phyloP scores from a whole-genome alignment of 2,113 vertebrate species.

The Malaclemys terrapin region DNA sequence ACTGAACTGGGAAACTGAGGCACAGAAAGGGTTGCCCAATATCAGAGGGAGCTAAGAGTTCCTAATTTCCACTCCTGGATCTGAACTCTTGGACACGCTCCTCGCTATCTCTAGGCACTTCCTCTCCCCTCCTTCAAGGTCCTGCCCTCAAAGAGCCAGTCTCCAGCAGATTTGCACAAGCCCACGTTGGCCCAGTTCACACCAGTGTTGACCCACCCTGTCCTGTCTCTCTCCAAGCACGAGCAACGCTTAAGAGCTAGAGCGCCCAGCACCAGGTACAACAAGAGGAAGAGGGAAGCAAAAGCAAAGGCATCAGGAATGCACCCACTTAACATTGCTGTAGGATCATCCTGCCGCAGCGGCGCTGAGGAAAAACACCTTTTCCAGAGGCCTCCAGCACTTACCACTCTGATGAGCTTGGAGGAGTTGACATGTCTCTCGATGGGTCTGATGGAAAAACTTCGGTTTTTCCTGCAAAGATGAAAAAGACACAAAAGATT shows the following conservation, averaged over 20 bases:
- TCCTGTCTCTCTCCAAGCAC: background rate
- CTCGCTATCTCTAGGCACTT: background rate
- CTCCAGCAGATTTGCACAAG: background rate
- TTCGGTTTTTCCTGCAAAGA: background rate
- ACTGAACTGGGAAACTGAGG: background rate
- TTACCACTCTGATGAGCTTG: background rate
- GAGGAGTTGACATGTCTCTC: background rate
- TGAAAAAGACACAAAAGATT: background rate
- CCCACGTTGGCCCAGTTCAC: background rate
- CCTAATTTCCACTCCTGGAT: no score
- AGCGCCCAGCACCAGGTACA: background rate
- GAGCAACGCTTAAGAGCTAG: background rate
- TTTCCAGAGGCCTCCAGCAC: background rate
- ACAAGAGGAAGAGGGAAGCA: background rate
- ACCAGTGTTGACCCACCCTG: background rate
- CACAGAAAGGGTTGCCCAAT: background rate
- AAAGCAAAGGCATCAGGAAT: background rate
- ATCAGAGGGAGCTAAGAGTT: background rate
- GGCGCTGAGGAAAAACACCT: background rate
- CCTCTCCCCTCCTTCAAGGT: background rate
- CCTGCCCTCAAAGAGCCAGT: background rate
- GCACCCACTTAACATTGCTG: background rate
- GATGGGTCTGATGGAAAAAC: background rate
- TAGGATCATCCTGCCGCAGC: background rate
- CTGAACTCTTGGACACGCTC: no score